These are phyloP conservation scores for Lepidocyrtinus sp. DNA, from an alignment of 2,888 invertebrate genomes.

Conservation along the genomic window DNA sequence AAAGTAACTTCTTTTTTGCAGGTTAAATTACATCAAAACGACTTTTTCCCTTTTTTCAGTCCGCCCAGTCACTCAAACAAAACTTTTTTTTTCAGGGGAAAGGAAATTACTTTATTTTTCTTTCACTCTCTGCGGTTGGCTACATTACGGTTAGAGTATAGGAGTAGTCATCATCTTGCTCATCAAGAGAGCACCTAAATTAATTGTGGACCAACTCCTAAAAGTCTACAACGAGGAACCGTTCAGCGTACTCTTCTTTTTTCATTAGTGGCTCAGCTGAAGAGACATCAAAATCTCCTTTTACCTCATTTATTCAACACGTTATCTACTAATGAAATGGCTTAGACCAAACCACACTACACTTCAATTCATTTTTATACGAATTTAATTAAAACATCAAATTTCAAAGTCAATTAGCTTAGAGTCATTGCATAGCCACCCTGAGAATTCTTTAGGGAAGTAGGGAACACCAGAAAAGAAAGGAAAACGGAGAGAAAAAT, in stretches of 20 bases:
- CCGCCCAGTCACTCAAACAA: constrained; percentile 3
- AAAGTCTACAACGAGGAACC: constrained; percentile 2
- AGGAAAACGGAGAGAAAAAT: constrained; percentile 32
- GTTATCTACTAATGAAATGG: constrained; percentile 41
- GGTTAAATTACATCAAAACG: constrained; percentile 41
- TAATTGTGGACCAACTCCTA: constrained; percentile 47
- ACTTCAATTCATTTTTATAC: constrained; percentile 53
- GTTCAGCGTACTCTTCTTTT: constrained; percentile 32
- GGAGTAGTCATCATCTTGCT: no score
- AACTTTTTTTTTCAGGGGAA: constrained; percentile 40
- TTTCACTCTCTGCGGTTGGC: no score
- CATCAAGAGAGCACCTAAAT: constrained; percentile 51
- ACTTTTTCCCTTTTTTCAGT: constrained; percentile 16
- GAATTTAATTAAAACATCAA: constrained; percentile 61
- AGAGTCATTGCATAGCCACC: no score
- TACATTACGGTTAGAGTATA: no score
- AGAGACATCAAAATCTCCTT: constrained; percentile 49
- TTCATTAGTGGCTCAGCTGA: constrained; percentile 50
- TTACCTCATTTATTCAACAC: constrained; percentile 57
- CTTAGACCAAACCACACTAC: no score
- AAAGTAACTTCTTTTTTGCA: background rate
- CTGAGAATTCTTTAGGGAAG: no score
- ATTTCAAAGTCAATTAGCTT: constrained; percentile 57
- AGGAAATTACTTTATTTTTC: background rate
- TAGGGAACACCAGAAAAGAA: constrained; percentile 1